A percentile compares a stretch with the other conserved stretches of the same genome.
Evolutionary conservation across 2,888 invertebrate species (phyloP).

Genomic region (Spicauda simplicius): DNA sequence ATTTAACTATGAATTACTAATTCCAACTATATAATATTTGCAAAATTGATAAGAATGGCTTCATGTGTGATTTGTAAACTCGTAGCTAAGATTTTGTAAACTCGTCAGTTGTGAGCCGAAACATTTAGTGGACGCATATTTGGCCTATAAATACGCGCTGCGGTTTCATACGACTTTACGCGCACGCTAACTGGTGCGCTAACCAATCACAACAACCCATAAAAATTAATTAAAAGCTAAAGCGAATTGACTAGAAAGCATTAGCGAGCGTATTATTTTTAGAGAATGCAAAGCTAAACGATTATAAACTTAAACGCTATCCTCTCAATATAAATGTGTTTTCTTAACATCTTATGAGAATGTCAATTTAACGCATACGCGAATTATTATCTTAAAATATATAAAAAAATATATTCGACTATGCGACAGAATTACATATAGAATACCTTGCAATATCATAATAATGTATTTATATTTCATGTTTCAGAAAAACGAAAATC

Average conservation of each 20-base stretch:
- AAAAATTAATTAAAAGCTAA: constrained; percentile 33
- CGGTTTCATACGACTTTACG: constrained; percentile 49
- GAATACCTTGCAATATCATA: not conserved
- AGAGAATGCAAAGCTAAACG: not conserved
- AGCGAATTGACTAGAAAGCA: constrained; percentile 43
- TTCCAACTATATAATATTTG: no score
- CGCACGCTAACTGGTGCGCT: constrained; percentile 44
- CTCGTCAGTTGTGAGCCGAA: constrained; percentile 33
- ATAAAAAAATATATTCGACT: no score
- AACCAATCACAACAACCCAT: constrained; percentile 40
- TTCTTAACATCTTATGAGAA: no score
- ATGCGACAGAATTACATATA: not conserved
- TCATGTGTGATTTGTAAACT: constrained; percentile 1
- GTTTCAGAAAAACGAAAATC: constrained; percentile 82
- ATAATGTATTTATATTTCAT: constrained; percentile 38
- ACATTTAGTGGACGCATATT: constrained; percentile 44
- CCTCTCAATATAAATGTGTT: not conserved
- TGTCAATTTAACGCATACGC: not conserved
- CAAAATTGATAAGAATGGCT: not conserved
- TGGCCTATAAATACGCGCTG: constrained; percentile 58
- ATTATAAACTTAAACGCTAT: no score
- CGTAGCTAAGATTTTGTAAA: constrained; percentile 12
- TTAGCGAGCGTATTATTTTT: constrained; percentile 4
- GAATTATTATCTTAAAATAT: not conserved
- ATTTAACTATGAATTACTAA: no score